phyloP scores from a whole-genome alignment of 2,113 vertebrate genomes.

The Campylomormyrus tamandua region DNA sequence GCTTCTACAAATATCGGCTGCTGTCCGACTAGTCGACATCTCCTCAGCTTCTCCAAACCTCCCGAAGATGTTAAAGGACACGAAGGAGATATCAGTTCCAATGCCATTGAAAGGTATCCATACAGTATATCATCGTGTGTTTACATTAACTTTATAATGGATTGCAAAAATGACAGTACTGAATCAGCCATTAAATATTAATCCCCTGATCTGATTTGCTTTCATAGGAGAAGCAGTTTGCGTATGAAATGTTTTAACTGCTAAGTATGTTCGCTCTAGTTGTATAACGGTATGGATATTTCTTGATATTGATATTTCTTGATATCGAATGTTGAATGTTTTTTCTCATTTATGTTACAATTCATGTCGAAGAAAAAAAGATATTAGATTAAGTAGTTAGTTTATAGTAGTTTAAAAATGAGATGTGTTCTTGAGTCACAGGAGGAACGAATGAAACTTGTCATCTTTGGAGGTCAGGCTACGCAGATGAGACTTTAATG shows the following conservation, averaged over 20 bases:
- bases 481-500: neutral
- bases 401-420: neutral
- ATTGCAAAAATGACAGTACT: neutral
- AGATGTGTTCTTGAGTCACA: neutral
- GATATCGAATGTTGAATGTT: neutral
- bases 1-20: slow-evolving; percentile 40
- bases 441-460: neutral
- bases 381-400: neutral
- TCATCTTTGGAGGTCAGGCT: neutral
- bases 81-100: slow-evolving; percentile 24
- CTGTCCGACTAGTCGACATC: slow-evolving; percentile 29
- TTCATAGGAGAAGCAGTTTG: neutral
- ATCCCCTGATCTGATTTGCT: neutral
- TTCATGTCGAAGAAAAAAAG: neutral
- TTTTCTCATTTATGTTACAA: neutral
- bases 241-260: neutral
- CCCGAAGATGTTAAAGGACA: slow-evolving; percentile 32
- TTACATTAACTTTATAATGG: neutral
- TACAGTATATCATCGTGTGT: neutral
- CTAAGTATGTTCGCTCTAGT: neutral
- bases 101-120: slow-evolving; percentile 48
- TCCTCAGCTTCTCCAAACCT: slow-evolving; percentile 31
- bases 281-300: neutral
- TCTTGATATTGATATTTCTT: neutral
- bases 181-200: neutral